Conservation (phyloP, 2,113 vertebrate genomes). For the Pavo muticus region DNA sequence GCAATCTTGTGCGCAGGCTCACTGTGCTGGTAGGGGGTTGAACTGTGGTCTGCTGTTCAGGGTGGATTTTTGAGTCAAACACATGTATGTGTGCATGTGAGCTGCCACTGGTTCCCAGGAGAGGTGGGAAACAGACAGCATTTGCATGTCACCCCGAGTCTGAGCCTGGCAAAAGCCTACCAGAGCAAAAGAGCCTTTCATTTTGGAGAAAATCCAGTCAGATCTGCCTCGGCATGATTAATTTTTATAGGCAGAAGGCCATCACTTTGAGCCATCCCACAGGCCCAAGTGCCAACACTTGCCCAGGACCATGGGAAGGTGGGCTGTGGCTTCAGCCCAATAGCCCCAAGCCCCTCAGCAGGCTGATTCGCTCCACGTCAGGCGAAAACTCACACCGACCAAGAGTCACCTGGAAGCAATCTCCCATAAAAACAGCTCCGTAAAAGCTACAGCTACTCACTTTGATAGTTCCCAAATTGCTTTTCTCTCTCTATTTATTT, state of each 20-base stretch:
- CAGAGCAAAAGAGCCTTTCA: not conserved
- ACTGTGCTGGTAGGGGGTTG: not conserved
- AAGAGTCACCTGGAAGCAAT: constrained; percentile 87
- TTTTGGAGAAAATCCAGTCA: not conserved
- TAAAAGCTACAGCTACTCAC: constrained; percentile 82
- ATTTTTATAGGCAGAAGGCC: not conserved
- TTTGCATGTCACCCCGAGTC: not conserved
- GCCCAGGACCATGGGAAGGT: not conserved
- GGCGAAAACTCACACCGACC: not conserved
- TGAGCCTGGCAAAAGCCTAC: not conserved
- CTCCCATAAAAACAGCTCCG: constrained; percentile 81
- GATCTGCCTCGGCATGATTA: not conserved
- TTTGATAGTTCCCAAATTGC: constrained; percentile 82
- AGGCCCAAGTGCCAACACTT: not conserved
- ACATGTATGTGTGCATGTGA: not conserved
- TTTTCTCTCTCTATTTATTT: constrained; percentile 60
- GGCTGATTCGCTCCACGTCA: not conserved
- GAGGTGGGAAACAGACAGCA: not conserved
- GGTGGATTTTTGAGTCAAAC: not conserved
- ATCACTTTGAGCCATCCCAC: not conserved
- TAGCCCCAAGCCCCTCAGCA: not conserved
- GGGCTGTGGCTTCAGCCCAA: not conserved
- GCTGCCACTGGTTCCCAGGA: not conserved
- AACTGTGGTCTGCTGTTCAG: not conserved
- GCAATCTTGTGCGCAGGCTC: not conserved